A percentile compares a stretch with the other conserved stretches of the same genome.
These are phyloP conservation scores for Porites evermanni DNA, from an alignment of 92 coral and sea anemone genomes.

Conservation along the genomic window DNA sequence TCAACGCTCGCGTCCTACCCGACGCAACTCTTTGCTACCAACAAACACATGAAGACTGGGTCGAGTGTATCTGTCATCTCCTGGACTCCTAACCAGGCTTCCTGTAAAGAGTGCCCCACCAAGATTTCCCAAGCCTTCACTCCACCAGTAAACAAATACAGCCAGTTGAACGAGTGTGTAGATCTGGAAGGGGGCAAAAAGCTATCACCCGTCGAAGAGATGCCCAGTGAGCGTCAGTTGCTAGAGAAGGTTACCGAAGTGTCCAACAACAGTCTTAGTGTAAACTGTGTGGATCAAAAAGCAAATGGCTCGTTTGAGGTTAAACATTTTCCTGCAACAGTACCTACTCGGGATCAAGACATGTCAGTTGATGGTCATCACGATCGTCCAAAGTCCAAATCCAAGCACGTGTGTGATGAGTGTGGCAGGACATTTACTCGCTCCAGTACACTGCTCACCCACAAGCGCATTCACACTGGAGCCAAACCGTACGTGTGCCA, in stretches of 20 bases:
- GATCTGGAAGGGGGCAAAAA: neutral
- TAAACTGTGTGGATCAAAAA: neutral
- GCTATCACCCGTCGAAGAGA: neutral
- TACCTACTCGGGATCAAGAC: neutral
- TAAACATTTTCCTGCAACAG: neutral
- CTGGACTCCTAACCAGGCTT: conserved; percentile 1
- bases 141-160: neutral
- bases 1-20: neutral
- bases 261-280: neutral
- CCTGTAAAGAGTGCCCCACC: neutral
- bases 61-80: neutral
- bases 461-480: conserved; percentile 79
- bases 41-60: neutral
- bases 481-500: conserved; percentile 81
- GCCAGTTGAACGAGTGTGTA: neutral
- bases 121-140: neutral
- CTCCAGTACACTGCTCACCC: conserved; percentile 79
- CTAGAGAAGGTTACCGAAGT: neutral
- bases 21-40: neutral
- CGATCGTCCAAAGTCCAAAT: conserved; percentile 33
- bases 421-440: conserved; percentile 85
- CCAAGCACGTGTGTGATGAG: conserved; percentile 71
- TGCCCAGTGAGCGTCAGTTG: neutral
- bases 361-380: neutral
- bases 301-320: neutral